Conservation (phyloP, 2,113 vertebrate genomes). For the Ammospiza nelsoni region DNA sequence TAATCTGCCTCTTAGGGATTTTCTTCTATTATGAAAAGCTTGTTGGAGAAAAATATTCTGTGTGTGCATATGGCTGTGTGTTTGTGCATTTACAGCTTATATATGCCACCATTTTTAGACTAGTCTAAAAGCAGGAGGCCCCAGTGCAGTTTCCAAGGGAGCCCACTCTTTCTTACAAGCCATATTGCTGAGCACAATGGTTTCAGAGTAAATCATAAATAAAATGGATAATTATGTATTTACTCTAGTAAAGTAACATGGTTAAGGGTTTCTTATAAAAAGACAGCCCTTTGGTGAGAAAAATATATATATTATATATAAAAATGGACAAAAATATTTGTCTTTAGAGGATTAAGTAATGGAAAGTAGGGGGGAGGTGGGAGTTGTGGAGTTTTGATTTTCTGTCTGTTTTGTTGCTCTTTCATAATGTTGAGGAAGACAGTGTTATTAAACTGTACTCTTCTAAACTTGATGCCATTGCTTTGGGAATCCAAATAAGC, state of each 20-base stretch:
- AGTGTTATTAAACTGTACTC: background rate
- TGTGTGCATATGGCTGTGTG: background rate
- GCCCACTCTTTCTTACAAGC: background rate
- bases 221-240: background rate
- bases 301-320: background rate
- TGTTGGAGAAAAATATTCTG: background rate
- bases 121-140: background rate
- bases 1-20: background rate
- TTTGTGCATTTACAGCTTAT: background rate
- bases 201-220: conserved; percentile 28
- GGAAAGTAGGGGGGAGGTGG: background rate
- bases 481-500: conserved; percentile 21
- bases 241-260: background rate
- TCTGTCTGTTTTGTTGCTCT: background rate
- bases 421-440: background rate
- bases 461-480: background rate
- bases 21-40: background rate
- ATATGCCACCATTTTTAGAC: background rate
- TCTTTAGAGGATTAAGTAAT: background rate
- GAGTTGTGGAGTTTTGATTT: background rate
- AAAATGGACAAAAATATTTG: background rate
- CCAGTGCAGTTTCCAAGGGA: background rate
- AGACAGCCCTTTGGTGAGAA: background rate
- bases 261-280: background rate
- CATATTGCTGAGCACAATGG: background rate